Base-by-base conservation (phyloP, 2,797 vertebrate genomes). In the Pangasius krempfi region DNA sequence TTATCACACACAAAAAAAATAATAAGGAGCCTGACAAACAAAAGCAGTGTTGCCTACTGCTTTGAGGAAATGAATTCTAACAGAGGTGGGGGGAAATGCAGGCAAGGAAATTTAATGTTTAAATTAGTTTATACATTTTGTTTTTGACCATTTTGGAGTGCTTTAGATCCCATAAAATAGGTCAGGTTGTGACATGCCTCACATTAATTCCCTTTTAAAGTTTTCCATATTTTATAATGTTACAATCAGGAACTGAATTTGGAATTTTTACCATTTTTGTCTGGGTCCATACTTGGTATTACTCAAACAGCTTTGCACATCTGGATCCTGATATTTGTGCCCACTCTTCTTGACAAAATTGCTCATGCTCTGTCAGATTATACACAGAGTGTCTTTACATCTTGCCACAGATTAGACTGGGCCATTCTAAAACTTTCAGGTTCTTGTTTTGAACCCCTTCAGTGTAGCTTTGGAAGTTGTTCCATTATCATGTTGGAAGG, bases 21-120 rank as follows among this genome's bases (percentile, higher is more conserved):
- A 90, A 82, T 75, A 88, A 89, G 33, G 66, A 60, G 27, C 54
- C 66, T 89, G 89, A 86, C 78, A 86, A 60, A 85, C 82, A 90
- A 72, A 44, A 82, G 18, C 62, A n/a, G 58, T 2, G 5, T 40
- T 81, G 72, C 44, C 37, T 86, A 72, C 18, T 47, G 40, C 44
- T 52, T 27, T 76, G n/a, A 72, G 60, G 81, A 54, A 73, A 78
- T 50, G 27, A 18, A 66, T 82, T 87, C 64, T 40, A 81, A 73
- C 70, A n/a, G 40, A 85, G 14, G 30, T 56, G 70, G 30, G 37
- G 20, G 56, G 4, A 47, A 37, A 52, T 25, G 25, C 20, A 58
- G 4, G 47, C 12, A 56, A 30, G 27, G 50, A 22, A 47, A n/a
- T n/a, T n/a, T n/a, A n/a, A 72, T 0, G 33, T 27, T 44, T 4